Evolutionary conservation across 1,140 invertebrate species (phyloP), one percentile per base, ranked within the genome.

Genomic region (Musca domestica): DNA sequence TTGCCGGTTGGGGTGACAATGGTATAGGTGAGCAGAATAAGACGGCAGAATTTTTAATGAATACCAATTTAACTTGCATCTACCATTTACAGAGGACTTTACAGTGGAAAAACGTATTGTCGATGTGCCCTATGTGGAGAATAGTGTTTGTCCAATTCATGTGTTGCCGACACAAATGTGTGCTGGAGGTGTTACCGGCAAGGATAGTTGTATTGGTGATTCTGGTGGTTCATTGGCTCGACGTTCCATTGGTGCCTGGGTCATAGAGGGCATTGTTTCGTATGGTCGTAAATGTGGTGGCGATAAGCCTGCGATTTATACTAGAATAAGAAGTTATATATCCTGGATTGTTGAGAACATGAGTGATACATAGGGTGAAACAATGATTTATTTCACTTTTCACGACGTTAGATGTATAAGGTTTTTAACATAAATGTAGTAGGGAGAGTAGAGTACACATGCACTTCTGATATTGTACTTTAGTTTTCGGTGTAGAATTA

Each of bases 1-100:
- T 88, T 0, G 89, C 90, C 0, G 91, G 91, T 1, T 93, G 90
- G 89, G 86, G 86, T 23, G 88, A 86, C 80, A 64, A 83, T 27
- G 67, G 67, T 12, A 25, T 52, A 27, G 17, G 67, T 68, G 27
- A 34, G 67, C 2, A 30, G 3, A 30, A 41, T 9, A 10, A 41
- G 19, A 14, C n/a, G 2, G 2, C 15, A n/a, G 19, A 49, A 15
- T 15, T 84, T 75, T 84, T 75, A 51, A 51, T 19, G 48, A 87
- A 30, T 87, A 88, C 68, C 72, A 88, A 0, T 51, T 52, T 2
- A 23, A 88, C 34, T 85, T 0, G 66, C 86, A 86, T 67, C n/a
- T n/a, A n/a, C n/a, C 83, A 17, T 63, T 86, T 85, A 19, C 34
- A 71, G 30, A 27, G n/a, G 22, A 63, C 20, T 49, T 64, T 52